phyloP scores from a whole-genome alignment of 1,140 invertebrate genomes.

The Drosophila rhopaloa region DNA sequence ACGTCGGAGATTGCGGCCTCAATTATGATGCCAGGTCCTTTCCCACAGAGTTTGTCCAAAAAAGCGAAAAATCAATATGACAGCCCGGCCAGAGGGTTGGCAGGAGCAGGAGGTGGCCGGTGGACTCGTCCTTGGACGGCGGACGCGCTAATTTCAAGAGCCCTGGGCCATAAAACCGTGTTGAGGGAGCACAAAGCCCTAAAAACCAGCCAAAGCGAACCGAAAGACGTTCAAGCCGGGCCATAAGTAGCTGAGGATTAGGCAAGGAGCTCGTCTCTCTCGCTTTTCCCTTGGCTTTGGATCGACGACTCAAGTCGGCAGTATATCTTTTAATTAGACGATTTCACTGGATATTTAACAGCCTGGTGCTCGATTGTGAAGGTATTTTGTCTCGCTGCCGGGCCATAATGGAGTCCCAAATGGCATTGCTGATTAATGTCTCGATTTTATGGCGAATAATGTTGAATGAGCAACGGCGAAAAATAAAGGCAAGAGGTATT shows the following conservation, averaged over 20 bases:
- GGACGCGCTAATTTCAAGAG: conserved; percentile 61
- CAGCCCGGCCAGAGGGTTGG: not conserved
- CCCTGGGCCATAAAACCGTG: conserved; percentile 58
- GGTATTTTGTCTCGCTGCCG: conserved; percentile 33
- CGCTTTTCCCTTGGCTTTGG: not conserved
- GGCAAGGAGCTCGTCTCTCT: conserved; percentile 23
- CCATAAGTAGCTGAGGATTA: conserved; percentile 58
- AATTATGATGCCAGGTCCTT: conserved; percentile 56
- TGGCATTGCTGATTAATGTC: conserved; percentile 48
- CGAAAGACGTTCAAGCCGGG: conserved; percentile 49
- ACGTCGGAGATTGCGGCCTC: conserved; percentile 56
- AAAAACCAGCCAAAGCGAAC: conserved; percentile 54
- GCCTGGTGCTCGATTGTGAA: conserved; percentile 37
- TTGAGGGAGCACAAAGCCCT: conserved; percentile 56
- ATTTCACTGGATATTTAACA: conserved; percentile 54
- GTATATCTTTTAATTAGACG: conserved; percentile 61
- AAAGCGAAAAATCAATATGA: conserved; percentile 61
- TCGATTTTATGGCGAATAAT: conserved; percentile 40
- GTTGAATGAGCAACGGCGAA: conserved; percentile 3
- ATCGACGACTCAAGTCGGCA: conserved; percentile 37
- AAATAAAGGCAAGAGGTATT: not conserved
- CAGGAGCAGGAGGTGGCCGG: not conserved
- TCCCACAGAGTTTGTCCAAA: conserved; percentile 28
- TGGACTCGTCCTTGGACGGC: conserved; percentile 40
- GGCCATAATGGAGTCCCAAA: conserved; percentile 34